Conservation (phyloP, 1,140 invertebrate species). For the Oryctes rhinoceros region DNA sequence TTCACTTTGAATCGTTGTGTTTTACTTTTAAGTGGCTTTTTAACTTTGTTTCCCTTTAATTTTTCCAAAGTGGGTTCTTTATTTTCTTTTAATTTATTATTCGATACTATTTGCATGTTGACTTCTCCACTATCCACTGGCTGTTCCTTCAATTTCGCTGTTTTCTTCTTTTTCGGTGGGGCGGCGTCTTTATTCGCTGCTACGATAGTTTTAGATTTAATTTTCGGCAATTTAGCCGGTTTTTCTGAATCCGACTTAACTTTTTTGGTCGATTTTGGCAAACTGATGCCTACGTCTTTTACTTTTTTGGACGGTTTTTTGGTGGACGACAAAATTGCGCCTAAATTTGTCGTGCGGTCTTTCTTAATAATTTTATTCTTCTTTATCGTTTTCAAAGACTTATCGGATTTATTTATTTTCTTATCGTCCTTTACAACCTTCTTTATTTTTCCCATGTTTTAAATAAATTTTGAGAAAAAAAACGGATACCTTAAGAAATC, state of each 20-base stretch:
- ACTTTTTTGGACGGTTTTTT: not conserved
- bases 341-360: not conserved
- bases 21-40: conserved; percentile 11
- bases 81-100: conserved; percentile 3
- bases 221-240: not conserved
- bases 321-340: not conserved
- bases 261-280: not conserved
- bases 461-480: not conserved
- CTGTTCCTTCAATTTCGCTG: not conserved
- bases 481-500: not conserved
- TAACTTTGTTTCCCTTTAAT: conserved; percentile 6
- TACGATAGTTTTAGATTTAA: not conserved
- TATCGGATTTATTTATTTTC: conserved; percentile 1
- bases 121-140: not conserved
- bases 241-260: not conserved
- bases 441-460: conserved; percentile 26
- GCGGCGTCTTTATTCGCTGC: not conserved
- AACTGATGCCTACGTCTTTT: not conserved
- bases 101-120: not conserved
- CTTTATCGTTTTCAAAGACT: not conserved
- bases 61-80: conserved; percentile 9
- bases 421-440: not conserved
- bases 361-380: conserved; percentile 6
- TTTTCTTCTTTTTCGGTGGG: not conserved
- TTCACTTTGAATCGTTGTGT: not conserved